Percentiles rank a stretch among this genome's conserved stretches.
Conservation (phyloP, 1,140 invertebrate species). For the Archivesica marissinica region DNA sequence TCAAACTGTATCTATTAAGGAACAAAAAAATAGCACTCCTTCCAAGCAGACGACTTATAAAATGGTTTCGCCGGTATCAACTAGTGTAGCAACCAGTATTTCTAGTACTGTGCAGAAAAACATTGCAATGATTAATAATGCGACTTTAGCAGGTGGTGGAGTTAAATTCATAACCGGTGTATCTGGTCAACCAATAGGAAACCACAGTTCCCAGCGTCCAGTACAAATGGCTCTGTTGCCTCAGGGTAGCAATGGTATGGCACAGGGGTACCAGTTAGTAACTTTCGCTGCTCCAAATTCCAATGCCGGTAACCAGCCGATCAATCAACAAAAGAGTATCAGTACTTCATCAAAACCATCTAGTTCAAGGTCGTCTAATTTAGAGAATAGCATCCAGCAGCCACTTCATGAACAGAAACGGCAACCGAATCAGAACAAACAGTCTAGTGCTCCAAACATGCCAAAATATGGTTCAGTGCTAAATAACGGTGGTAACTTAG, state of each 20-base stretch:
- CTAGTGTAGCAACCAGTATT: not conserved
- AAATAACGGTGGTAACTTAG: conserved; percentile 5
- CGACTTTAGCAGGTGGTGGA: conserved; percentile 1
- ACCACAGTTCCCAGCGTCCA: conserved; percentile 18
- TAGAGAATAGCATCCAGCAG: not conserved
- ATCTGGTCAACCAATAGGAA: conserved; percentile 15
- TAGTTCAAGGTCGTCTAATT: conserved; percentile 16
- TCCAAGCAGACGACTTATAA: conserved; percentile 1
- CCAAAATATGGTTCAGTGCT: conserved; percentile 8
- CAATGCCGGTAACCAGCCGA: not conserved
- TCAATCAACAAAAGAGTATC: not conserved
- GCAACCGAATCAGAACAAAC: not conserved
- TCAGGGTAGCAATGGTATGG: conserved; percentile 45
- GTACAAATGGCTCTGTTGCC: conserved; percentile 52
- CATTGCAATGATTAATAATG: conserved; percentile 9
- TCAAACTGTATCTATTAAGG: not conserved
- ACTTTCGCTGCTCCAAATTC: conserved; percentile 18
- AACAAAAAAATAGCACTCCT: not conserved
- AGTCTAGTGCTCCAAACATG: conserved; percentile 16
- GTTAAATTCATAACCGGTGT: conserved; percentile 43
- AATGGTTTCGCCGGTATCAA: not conserved
- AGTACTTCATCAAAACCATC: not conserved
- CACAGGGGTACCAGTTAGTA: conserved; percentile 48
- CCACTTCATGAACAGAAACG: not conserved
- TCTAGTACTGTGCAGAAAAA: not conserved